phyloP scores from a whole-genome alignment of 2,888 invertebrate genomes.

The Stomorhina lunata region DNA sequence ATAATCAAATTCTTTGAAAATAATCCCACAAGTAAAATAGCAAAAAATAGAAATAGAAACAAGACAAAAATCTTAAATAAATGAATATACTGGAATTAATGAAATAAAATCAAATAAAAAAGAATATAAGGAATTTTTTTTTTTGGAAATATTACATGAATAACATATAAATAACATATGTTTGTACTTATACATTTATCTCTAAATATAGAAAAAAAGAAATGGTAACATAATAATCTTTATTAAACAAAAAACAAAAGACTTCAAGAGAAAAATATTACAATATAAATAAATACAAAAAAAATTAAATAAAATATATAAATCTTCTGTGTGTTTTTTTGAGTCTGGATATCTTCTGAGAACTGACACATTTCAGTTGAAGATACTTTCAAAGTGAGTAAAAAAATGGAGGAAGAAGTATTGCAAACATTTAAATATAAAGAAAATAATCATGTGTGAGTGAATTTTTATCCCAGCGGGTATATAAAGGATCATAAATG shows the following conservation, averaged over 20 bases:
- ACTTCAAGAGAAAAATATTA: constrained; percentile 38
- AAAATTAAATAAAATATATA: background rate
- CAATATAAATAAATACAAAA: constrained; percentile 6
- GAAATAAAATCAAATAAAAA: constrained; percentile 15
- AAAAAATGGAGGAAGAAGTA: background rate
- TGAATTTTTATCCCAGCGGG: too few relatives aligned
- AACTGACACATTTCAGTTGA: constrained; percentile 1
- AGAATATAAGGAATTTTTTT: too few relatives aligned
- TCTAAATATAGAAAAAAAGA: background rate
- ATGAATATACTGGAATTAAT: too few relatives aligned
- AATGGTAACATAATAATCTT: constrained; percentile 13
- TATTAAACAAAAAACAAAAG: constrained; percentile 33
- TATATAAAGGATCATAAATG: too few relatives aligned
- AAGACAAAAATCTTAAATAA: background rate
- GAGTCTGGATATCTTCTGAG: background rate
- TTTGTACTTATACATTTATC: constrained; percentile 14
- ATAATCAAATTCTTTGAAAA: background rate
- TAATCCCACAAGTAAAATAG: background rate
- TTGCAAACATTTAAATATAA: background rate
- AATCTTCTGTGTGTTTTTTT: background rate
- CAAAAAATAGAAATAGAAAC: background rate
- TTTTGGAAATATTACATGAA: too few relatives aligned
- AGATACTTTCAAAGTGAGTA: background rate
- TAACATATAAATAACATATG: too few relatives aligned
- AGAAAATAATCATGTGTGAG: background rate